These are phyloP conservation scores for Stigmatopora argus DNA, from an alignment of 2,113 vertebrate genomes.

Conservation along the genomic window DNA sequence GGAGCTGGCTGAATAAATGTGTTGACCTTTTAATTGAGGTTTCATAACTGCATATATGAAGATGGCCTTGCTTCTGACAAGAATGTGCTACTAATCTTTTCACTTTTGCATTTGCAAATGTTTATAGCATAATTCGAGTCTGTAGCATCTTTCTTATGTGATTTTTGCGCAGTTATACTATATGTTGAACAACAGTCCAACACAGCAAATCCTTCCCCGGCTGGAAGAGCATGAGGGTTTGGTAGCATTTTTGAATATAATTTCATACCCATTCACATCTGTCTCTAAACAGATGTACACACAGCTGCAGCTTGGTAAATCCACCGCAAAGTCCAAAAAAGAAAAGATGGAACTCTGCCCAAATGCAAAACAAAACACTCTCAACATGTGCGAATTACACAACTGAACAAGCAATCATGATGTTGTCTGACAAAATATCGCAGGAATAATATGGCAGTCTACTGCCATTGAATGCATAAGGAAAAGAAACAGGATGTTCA, in stretches of 20 bases:
- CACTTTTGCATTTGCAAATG: too few species aligned
- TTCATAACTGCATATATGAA: too few species aligned
- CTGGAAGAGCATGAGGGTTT: conserved; percentile 56
- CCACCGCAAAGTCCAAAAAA: conserved; percentile 28
- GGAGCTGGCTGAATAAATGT: too few species aligned
- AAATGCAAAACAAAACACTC: conserved; percentile 38
- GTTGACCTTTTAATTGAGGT: too few species aligned
- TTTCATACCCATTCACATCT: conserved; percentile 27
- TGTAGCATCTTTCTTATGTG: neutral
- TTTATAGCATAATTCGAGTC: too few species aligned
- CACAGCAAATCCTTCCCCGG: conserved; percentile 52
- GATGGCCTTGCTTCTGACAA: too few species aligned
- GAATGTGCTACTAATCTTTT: too few species aligned
- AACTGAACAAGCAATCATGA: conserved; percentile 33
- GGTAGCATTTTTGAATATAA: conserved; percentile 37
- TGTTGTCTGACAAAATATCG: conserved; percentile 37
- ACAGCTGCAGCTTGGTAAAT: conserved; percentile 27
- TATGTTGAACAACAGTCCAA: conserved; percentile 31
- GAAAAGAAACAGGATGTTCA: neutral
- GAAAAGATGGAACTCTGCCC: conserved; percentile 34
- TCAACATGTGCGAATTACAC: conserved; percentile 45
- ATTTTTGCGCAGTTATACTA: conserved; percentile 2
- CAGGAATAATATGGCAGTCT: conserved; percentile 31
- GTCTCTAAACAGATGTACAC: conserved; percentile 23
- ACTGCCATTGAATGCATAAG: neutral